Base-by-base conservation (phyloP, 2,888 invertebrate species). In the Dexiosoma caninum region DNA sequence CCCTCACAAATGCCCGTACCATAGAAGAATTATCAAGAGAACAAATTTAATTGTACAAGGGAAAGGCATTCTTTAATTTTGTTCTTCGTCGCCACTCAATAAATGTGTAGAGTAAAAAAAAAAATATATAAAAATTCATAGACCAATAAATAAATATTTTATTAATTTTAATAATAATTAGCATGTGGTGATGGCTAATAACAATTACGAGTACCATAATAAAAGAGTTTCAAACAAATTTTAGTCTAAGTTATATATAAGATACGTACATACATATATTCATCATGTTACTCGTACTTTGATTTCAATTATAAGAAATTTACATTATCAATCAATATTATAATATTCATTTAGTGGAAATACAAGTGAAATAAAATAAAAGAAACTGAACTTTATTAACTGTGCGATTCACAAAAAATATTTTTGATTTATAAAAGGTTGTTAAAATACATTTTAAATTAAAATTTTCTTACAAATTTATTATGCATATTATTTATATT, bases 1-100 rank as follows among this genome's bases (percentile, higher is more conserved):
- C 95, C 66, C 92, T 95, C 85, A 95, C 95, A 70, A 93, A 93
- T 86, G 94, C 94, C 86, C 94, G 95, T 86, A 91, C 92, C 71
- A 90, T 91, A 80, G 89, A 87, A 83, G 90, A 90, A 82, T 84
- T 89, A 81, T 86, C 89, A 10, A 85, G 85, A 53, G 87, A 88
- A 59, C 83, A 88, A 71, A 77, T 59, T 67, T 78, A 72, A 42
- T 2, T 0, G 1, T 8, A 60, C 1, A 49, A 66, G 7, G n/a
- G 7, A 42, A 30, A 27, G 27, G 27, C 0, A 9, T 16, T 8
- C 42, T 55, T 42, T 23, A 19, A 1, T 16, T 40, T 19, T 23
- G 1, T 35, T 37, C 2, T 30, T 59, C 5, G 10, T 27, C 10
- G 27, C 30, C 12, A 37, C 27, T 51, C 14, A 32, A 71, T 70